Conservation (phyloP, 2,797 vertebrate genomes). For the Tenualosa thibaudeaui region DNA sequence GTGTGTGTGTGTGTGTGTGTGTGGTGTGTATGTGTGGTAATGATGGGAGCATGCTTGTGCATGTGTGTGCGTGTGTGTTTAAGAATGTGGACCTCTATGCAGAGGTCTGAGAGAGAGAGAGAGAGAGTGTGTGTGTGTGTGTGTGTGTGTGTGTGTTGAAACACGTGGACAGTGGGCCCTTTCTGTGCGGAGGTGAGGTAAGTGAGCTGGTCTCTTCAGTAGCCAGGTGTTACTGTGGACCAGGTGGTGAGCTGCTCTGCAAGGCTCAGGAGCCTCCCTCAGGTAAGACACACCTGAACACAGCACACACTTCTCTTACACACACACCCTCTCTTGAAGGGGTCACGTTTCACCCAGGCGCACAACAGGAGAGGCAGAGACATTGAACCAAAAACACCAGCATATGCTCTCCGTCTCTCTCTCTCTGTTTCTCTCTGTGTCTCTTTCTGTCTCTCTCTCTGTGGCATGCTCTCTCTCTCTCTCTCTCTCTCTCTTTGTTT, state of each 20-base stretch:
- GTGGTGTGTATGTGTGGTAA: background rate
- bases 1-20: slow-evolving; percentile 7
- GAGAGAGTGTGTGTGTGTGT: background rate
- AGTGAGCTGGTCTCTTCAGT: background rate
- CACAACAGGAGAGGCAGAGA: background rate
- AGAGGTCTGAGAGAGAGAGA: background rate
- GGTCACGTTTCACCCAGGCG: background rate
- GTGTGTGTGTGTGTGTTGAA: background rate
- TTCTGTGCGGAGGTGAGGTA: background rate
- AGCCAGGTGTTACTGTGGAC: background rate
- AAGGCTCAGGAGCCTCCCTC: background rate
- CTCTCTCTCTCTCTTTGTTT: too few relatives aligned
- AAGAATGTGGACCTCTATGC: too few relatives aligned
- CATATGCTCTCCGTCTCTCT: background rate
- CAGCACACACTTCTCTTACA: background rate
- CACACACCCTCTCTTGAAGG: background rate
- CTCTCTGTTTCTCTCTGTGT: background rate
- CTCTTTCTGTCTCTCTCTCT: background rate
- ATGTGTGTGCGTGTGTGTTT: background rate
- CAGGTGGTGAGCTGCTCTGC: background rate
- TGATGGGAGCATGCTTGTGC: too few relatives aligned
- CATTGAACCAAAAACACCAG: background rate
- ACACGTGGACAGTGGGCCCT: background rate
- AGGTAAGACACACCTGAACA: background rate
- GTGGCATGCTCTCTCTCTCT: too few relatives aligned